Conservation (phyloP, 2,797 vertebrate genomes). For the Eidolon dupreanum region DNA sequence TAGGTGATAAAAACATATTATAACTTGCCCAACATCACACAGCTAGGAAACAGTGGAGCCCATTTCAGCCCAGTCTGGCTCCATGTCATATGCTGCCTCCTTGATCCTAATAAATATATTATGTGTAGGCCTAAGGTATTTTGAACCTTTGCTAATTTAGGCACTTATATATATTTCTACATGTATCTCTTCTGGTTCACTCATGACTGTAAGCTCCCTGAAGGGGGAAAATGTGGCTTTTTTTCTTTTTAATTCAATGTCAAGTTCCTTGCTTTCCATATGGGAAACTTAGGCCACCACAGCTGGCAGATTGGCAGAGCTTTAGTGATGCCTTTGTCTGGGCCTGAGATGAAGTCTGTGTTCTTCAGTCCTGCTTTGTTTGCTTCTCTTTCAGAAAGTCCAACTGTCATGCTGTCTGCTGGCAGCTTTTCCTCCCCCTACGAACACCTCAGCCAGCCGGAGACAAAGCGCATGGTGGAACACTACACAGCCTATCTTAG, state of each 20-base stretch:
- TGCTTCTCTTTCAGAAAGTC: slow-evolving; percentile 90
- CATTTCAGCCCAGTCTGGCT: not conserved
- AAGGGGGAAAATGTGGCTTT: not conserved
- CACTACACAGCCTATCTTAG: slow-evolving; percentile 99
- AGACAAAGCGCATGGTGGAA: slow-evolving; percentile 99
- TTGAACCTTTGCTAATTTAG: not conserved
- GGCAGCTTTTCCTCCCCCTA: slow-evolving; percentile 99
- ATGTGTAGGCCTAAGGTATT: not conserved
- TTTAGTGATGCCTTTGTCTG: not conserved
- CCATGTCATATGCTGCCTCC: not conserved
- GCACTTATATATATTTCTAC: not conserved
- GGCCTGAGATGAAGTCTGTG: not conserved
- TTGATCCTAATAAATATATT: accelerated
- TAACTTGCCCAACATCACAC: not conserved
- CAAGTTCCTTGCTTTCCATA: not conserved
- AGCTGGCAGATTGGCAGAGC: not conserved
- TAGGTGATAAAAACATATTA: not conserved
- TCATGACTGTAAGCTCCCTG: slow-evolving; percentile 16
- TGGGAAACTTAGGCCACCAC: not conserved
- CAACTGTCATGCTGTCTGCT: slow-evolving; percentile 97
- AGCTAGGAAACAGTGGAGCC: not conserved
- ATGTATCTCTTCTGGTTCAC: accelerated
- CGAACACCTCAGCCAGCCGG: slow-evolving; percentile 97
- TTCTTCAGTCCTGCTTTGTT: slow-evolving; percentile 49
- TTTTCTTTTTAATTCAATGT: not conserved